Evolutionary conservation across 2,797 vertebrate genomes (phyloP).

Genomic region (Heterohyrax brucei): DNA sequence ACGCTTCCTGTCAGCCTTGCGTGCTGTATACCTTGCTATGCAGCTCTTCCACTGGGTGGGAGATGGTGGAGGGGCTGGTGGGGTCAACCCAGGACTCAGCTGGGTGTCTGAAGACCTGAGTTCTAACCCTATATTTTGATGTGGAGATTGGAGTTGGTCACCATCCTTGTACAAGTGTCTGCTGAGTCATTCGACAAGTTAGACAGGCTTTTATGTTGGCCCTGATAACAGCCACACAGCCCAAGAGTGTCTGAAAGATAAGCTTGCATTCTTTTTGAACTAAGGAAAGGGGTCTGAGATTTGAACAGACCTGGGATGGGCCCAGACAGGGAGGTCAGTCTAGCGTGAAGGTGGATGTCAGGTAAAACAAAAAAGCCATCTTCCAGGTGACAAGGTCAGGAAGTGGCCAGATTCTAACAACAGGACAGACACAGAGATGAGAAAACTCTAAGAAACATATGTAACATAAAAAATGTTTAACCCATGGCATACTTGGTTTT

Average conservation of each 20-base stretch:
- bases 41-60: fast-evolving
- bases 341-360: neutral
- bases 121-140: neutral
- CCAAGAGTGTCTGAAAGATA: neutral
- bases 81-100: neutral
- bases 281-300: neutral
- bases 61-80: neutral
- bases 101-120: neutral
- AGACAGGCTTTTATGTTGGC: neutral
- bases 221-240: neutral
- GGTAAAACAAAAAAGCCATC: neutral
- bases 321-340: neutral
- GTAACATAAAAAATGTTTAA: neutral
- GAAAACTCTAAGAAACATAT: neutral
- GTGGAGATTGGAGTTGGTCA: neutral
- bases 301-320: neutral
- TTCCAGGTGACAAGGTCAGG: neutral
- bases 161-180: neutral
- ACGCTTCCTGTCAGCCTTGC: fast-evolving
- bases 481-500: neutral
- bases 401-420: neutral
- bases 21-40: fast-evolving
- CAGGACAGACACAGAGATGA: neutral
- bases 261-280: neutral
- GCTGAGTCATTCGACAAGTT: neutral